A percentile compares a stretch with the other conserved stretches of the same genome.
Evolutionary conservation across 2,797 vertebrate genomes (phyloP).

Genomic region (Arnoldichthys spilopterus): DNA sequence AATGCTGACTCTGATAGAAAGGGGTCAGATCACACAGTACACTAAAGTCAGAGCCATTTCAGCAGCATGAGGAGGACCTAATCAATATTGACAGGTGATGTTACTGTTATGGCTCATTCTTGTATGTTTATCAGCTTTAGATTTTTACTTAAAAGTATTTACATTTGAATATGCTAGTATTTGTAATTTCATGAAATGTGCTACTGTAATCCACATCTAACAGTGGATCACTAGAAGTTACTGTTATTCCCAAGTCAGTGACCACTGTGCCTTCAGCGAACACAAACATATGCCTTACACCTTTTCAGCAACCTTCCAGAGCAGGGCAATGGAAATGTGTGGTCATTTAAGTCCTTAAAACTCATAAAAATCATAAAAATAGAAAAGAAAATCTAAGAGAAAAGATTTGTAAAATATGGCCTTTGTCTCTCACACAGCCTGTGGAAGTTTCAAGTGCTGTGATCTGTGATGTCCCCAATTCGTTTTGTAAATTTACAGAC

Average conservation of each 20-base stretch:
- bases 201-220: no score
- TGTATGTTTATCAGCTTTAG: no score
- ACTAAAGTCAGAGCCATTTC: no score
- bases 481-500: conserved; percentile 26
- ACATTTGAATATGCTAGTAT: no score
- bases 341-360: conserved; percentile 3
- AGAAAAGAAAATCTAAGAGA: conserved; percentile 3
- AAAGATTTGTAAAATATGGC: conserved; percentile 10
- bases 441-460: neutral
- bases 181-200: no score
- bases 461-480: conserved; percentile 32
- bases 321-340: conserved; percentile 1
- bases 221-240: no score
- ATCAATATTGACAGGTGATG: no score
- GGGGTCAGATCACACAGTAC: no score
- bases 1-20: no score
- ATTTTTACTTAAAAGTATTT: no score
- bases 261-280: neutral
- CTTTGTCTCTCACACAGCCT: conserved; percentile 16
- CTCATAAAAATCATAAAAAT: conserved; percentile 8
- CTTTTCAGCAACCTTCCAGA: neutral
- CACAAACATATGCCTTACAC: neutral
- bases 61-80: no score
- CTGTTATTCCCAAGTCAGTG: neutral
- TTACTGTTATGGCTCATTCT: no score